Base-by-base conservation (phyloP, 1,140 invertebrate genomes). In the Neodiprion lecontei region DNA sequence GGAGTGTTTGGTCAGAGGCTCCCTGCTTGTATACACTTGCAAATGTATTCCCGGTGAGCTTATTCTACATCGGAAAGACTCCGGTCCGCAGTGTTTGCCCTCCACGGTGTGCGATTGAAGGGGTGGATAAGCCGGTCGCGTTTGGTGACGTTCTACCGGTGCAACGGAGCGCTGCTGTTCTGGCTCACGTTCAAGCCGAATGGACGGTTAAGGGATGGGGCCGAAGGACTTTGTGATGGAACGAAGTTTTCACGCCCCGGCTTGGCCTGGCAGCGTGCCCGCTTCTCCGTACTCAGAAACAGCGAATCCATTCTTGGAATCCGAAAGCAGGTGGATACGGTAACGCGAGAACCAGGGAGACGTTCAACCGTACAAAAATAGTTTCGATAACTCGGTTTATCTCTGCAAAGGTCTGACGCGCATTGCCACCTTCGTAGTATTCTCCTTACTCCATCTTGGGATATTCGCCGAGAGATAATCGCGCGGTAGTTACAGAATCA, bases 111-210 rank as follows among this genome's bases (percentile, higher is more conserved):
- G 21, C 14, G 70, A 71, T 71, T 48, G 48, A 47, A 71, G 70
- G 12, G n/a, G 21, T 7, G 70, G 70, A 71, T 50, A 71, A 71
- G n/a, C 28, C 9, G 47, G 17, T 48, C 70, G 48, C 48, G 11
- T 50, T 65, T 1, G 40, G 67, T 71, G 66, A 77, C 67, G 71
- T 74, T 75, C 74, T 69, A 69, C n/a, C 72, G 68, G 72, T 21
- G 21, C 70, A 48, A 49, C 5, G 40, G 50, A 68, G 72, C 47
- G 71, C 28, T 78, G 75, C 75, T 79, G 77, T 80, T 77, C 75
- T 84, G 83, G 83, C 83, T 78, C 72, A 70, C 75, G 74, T 83
- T 85, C 84, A 84, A 83, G 68, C 72, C 61, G 69, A 79, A 81
- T 81, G 78, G 72, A 79, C 75, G 75, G 72, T 78, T 74, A 76